Evolutionary conservation across 2,113 vertebrate genomes (phyloP).

Genomic region (Plecotus auritus): DNA sequence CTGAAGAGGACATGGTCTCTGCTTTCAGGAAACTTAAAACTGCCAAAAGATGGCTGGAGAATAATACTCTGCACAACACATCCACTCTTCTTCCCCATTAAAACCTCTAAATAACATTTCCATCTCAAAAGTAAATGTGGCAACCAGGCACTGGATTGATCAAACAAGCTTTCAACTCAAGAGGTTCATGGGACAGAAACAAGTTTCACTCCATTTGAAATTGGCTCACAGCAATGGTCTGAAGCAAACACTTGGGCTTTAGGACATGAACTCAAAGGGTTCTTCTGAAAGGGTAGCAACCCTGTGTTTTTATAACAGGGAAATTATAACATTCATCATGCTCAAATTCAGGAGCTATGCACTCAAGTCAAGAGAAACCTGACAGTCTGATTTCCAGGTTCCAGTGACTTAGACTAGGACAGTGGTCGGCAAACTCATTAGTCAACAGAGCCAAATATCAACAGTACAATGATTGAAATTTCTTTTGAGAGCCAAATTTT

Average conservation of each 20-base stretch:
- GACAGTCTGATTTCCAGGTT: constrained; percentile 71
- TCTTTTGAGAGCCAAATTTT: no score
- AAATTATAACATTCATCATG: constrained; percentile 64
- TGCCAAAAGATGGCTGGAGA: constrained; percentile 21
- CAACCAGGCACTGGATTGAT: constrained; percentile 55
- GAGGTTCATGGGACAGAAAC: constrained; percentile 66
- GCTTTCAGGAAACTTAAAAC: constrained; percentile 30
- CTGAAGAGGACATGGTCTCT: constrained; percentile 7
- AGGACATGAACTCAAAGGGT: constrained; percentile 55
- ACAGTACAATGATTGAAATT: no score
- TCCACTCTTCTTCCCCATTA: constrained; percentile 4
- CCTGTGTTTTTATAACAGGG: constrained; percentile 61
- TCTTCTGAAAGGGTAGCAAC: constrained; percentile 63
- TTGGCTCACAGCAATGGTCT: constrained; percentile 49
- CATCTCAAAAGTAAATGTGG: constrained; percentile 64
- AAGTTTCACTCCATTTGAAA: constrained; percentile 72
- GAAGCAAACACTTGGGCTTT: constrained; percentile 63
- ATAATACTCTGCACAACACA: constrained; percentile 16
- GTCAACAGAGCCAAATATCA: no score
- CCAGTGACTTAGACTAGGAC: constrained; percentile 70
- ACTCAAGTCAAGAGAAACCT: constrained; percentile 61
- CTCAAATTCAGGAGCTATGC: constrained; percentile 69
- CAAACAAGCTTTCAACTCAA: constrained; percentile 63
- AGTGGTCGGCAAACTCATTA: no score
- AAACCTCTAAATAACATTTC: constrained; percentile 7